phyloP scores from a whole-genome alignment of 2,888 invertebrate species.

The Harpalus rubripes region DNA sequence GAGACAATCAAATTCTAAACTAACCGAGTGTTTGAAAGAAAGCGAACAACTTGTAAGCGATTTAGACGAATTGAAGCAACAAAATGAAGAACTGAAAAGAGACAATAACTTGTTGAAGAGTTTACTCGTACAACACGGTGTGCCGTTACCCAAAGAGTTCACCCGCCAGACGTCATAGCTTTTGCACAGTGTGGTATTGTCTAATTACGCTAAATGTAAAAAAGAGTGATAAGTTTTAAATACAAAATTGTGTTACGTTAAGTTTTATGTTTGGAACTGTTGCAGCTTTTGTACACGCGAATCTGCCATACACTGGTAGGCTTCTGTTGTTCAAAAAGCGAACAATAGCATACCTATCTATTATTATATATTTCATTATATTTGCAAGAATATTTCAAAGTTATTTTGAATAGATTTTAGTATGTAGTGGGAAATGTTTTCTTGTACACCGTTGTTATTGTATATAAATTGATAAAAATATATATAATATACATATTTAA shows the following conservation, averaged over 20 bases:
- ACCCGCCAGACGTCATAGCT: conserved; percentile 64
- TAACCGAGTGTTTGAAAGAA: conserved; percentile 81
- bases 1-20: conserved; percentile 87
- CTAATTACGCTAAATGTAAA: conserved; percentile 45
- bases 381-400: conserved; percentile 55
- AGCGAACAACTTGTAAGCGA: conserved; percentile 87
- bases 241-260: conserved; percentile 60
- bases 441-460: conserved; percentile 66
- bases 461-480: conserved; percentile 66
- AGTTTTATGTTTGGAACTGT: conserved; percentile 65
- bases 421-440: conserved; percentile 61
- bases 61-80: conserved; percentile 85
- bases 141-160: conserved; percentile 75
- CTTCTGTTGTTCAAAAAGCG: conserved; percentile 37
- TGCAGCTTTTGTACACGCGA: conserved; percentile 64
- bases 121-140: conserved; percentile 84
- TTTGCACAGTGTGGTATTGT: conserved; percentile 5
- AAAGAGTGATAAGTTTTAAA: conserved; percentile 61
- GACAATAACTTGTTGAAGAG: conserved; percentile 87
- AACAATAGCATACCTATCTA: conserved; percentile 50
- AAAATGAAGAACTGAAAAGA: conserved; percentile 85
- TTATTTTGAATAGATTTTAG: conserved; percentile 61
- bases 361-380: conserved; percentile 57
- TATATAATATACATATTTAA: conserved; percentile 65
- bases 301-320: conserved; percentile 58